Evolutionary conservation across 2,797 vertebrate genomes (phyloP).

Genomic region (Xiphorhynchus erythropygius): DNA sequence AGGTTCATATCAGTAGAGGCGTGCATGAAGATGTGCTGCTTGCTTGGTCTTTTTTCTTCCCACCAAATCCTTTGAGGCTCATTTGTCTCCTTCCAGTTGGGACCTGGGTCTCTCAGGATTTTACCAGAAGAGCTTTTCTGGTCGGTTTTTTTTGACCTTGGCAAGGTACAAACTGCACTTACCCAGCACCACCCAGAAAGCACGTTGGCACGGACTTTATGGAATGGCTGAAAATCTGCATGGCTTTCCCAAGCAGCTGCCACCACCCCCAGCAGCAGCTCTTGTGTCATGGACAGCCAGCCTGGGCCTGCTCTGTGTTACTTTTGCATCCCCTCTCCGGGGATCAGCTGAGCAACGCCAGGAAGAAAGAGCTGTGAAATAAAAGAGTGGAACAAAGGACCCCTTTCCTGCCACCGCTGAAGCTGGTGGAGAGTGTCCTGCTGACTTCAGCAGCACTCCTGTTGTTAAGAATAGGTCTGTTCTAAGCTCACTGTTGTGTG

Average conservation of each 20-base stretch:
- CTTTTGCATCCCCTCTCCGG: slow-evolving; percentile 11
- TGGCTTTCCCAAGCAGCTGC: not conserved
- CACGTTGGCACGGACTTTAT: not conserved
- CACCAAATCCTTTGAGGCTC: not conserved
- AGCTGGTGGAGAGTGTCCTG: slow-evolving; percentile 1
- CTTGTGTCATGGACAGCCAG: not conserved
- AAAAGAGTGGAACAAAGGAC: slow-evolving; percentile 44
- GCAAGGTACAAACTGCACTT: not conserved
- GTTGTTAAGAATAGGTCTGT: slow-evolving; percentile 15
- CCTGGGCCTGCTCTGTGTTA: not conserved
- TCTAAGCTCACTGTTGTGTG: not conserved
- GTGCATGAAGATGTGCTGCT: not conserved
- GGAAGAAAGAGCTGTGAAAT: slow-evolving; percentile 1
- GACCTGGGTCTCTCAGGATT: not conserved
- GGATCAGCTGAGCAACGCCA: not conserved
- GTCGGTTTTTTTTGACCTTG: not conserved
- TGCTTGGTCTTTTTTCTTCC: not conserved
- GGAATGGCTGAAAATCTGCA: not conserved
- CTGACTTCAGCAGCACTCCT: slow-evolving; percentile 8
- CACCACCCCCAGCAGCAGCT: not conserved
- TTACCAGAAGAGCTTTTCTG: not conserved
- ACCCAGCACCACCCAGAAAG: not conserved
- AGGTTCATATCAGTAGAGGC: slow-evolving; percentile 29
- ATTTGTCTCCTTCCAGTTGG: not conserved
- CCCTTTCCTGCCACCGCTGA: not conserved